These are phyloP conservation scores for Fulica atra DNA, from an alignment of 2,113 vertebrate genomes.

Conservation along the genomic window DNA sequence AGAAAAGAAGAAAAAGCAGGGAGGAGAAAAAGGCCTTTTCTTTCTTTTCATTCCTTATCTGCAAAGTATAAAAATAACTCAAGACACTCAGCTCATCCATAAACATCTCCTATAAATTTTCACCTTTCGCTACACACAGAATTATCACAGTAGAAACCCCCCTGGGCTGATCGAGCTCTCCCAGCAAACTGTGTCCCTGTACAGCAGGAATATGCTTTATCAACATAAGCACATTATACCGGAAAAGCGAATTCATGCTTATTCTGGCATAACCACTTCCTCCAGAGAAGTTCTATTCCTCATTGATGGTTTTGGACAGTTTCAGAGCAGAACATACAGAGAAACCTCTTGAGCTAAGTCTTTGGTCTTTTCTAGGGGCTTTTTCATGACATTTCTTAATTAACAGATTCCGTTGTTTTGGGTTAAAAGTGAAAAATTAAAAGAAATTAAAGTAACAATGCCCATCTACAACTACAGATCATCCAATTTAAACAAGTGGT, in stretches of 20 bases:
- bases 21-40: neutral
- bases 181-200: neutral
- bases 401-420: neutral
- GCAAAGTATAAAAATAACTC: neutral
- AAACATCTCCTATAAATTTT: slow-evolving; percentile 1
- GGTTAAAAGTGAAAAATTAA: neutral
- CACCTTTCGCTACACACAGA: neutral
- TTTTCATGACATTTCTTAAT: no score
- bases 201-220: neutral
- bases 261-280: neutral
- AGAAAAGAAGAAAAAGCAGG: neutral
- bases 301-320: neutral
- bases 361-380: no score
- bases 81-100: slow-evolving; percentile 4
- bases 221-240: neutral
- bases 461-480: neutral
- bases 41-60: neutral
- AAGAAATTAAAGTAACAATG: neutral
- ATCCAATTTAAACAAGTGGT: neutral
- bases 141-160: neutral
- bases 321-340: neutral
- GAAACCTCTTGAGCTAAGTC: neutral
- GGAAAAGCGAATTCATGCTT: neutral
- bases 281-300: neutral
- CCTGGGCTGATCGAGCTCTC: neutral